A percentile compares a stretch with the other conserved stretches of the same genome.
phyloP scores from a whole-genome alignment of 2,797 vertebrate genomes.

The Myoxocephalus aenaeus region DNA sequence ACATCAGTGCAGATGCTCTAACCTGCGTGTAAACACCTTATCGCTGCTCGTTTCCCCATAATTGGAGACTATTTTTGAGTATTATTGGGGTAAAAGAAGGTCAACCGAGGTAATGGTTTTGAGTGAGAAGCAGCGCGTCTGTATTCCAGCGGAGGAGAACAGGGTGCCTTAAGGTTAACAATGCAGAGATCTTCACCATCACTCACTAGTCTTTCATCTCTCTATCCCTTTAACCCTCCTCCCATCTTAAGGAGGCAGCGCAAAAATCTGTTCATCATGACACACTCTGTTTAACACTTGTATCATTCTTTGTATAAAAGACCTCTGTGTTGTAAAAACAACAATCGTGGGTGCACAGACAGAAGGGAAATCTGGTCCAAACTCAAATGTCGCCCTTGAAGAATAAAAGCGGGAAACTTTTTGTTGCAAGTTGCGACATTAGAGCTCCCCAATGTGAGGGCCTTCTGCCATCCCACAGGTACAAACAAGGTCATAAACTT shows the following conservation, averaged over 20 bases:
- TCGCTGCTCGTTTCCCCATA: conserved; percentile 2
- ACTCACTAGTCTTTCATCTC: conserved; percentile 62
- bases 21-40: conserved; percentile 29
- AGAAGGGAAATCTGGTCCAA: conserved; percentile 27
- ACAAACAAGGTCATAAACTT: conserved; percentile 60
- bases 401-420: conserved; percentile 34
- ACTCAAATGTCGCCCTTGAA: conserved; percentile 46
- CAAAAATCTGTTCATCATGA: conserved; percentile 44
- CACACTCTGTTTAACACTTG: conserved; percentile 46
- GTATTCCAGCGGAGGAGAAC: conserved; percentile 43
- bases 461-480: conserved; percentile 56
- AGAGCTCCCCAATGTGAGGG: conserved; percentile 45
- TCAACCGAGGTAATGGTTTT: conserved; percentile 45
- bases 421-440: conserved; percentile 26
- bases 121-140: conserved; percentile 39
- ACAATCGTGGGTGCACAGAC: background rate
- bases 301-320: conserved; percentile 40
- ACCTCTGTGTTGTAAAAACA: conserved; percentile 41
- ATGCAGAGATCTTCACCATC: conserved; percentile 61
- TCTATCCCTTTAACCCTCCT: conserved; percentile 47
- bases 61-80: background rate
- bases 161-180: conserved; percentile 59
- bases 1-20: conserved; percentile 3
- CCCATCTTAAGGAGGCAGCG: conserved; percentile 44
- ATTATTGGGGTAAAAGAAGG: conserved; percentile 34